Evolutionary conservation across 92 coral and sea anemone species (phyloP), one percentile per base, ranked within the genome.

Genomic region (Paramuricea clavata): DNA sequence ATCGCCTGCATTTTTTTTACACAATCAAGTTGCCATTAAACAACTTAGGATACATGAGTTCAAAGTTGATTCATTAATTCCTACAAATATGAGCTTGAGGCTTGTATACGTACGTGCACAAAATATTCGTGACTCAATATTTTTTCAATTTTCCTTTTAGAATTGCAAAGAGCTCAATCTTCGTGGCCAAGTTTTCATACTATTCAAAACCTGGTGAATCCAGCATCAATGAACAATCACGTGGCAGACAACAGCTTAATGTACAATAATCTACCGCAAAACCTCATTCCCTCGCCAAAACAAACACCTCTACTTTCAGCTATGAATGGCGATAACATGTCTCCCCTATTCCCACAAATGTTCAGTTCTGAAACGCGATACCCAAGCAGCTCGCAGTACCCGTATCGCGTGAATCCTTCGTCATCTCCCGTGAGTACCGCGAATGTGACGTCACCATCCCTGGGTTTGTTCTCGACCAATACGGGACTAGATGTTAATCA

Each of bases 341-440:
- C 84, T 22, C 72, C 84, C 49, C 26, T 79, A 30, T 79, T 79
- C 57, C 84, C 71, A 67, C 84, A 59, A 36, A 79, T 79, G 84
- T 79, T 79, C 73, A 25, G 52, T 54, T 44, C 78, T 25, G 84
- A 79, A 11, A 56, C 84, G 33, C 41, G 84, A 15, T 79, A 56
- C 73, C 52, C 69, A 12, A 61, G 67, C 57, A 26, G 68, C 69
- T 42, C 82, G 49, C 84, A 79, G 84, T 79, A 79, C 84, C 65
- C 71, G 57, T 79, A 79, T 49, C 72, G 84, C 72, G 11, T 57
- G 34, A 79, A 79, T 67, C 56, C 73, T 32, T 59, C 84, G 32
- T 79, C 84, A 27, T 79, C 84, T 6, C 84, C 84, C 54, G 73
- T 57, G 71, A 79, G 32, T 13, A 79, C 72, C 19, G 84, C 67